Percentiles rank a stretch among this genome's conserved stretches.
phyloP scores from a whole-genome alignment of 2,113 vertebrate genomes.

The Tiliqua scincoides region DNA sequence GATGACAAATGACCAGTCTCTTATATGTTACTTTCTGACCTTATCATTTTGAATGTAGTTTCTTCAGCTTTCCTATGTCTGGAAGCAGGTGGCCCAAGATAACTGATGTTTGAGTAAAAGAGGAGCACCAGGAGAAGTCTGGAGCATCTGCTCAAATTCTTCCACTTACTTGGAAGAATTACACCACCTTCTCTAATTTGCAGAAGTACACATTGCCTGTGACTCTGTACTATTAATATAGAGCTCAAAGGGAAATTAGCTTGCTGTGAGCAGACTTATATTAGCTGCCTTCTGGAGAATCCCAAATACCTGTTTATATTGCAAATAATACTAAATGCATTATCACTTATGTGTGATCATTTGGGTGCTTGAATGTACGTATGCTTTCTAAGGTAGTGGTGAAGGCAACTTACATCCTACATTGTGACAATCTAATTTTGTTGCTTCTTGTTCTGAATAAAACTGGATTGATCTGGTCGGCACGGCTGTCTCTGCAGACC shows the following conservation, averaged over 20 bases:
- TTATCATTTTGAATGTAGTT: not conserved
- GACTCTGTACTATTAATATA: not conserved
- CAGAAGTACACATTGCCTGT: not conserved
- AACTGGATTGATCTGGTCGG: not conserved
- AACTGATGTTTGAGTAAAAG: not conserved
- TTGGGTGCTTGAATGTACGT: no score
- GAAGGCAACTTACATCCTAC: not conserved
- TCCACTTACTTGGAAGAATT: not conserved
- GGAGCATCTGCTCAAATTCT: not conserved
- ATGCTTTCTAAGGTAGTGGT: not conserved
- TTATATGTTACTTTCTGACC: not conserved
- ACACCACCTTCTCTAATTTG: not conserved
- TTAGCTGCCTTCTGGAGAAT: not conserved
- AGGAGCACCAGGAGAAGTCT: not conserved
- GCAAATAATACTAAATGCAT: not conserved
- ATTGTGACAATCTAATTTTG: not conserved
- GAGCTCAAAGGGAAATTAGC: accelerated
- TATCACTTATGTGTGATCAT: no score
- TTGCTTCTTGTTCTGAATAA: not conserved
- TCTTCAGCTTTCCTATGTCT: not conserved
- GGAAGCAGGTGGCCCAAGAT: not conserved
- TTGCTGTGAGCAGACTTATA: not conserved
- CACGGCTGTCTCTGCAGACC: no score
- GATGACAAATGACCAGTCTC: not conserved
- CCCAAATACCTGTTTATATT: not conserved